Conservation (phyloP, 2,113 vertebrate species). For the Sapayoa aenigma region DNA sequence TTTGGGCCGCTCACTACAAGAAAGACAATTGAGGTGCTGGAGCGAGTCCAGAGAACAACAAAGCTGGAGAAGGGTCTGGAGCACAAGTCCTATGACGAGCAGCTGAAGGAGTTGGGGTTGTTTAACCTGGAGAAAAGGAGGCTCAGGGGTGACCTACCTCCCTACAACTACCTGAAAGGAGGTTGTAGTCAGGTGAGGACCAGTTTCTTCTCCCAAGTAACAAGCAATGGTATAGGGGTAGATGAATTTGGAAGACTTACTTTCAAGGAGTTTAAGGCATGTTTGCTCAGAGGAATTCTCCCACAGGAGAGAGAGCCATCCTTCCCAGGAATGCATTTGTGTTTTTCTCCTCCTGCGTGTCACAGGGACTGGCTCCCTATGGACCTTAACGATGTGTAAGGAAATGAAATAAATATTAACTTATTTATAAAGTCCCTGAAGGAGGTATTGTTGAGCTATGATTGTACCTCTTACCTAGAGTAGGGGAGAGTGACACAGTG, state of each 20-base stretch:
- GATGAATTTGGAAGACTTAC: too few species aligned
- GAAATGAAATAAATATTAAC: not conserved
- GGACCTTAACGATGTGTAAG: not conserved
- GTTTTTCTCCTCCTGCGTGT: too few species aligned
- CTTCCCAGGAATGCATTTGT: too few species aligned
- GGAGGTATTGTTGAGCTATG: not conserved
- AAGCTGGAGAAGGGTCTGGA: not conserved
- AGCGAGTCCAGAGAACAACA: accelerated
- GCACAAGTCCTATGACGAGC: not conserved
- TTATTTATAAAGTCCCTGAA: not conserved
- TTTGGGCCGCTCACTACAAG: not conserved
- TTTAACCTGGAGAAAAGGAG: not conserved
- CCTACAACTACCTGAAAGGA: not conserved
- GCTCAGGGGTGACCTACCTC: not conserved
- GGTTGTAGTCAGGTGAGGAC: not conserved
- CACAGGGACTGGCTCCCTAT: too few species aligned
- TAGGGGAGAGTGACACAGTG: not conserved
- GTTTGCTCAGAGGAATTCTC: too few species aligned
- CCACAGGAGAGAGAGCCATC: too few species aligned
- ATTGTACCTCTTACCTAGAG: not conserved
- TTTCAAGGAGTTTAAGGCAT: too few species aligned
- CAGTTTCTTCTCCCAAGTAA: not conserved
- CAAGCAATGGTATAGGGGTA: not conserved
- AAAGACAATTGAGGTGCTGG: not conserved
- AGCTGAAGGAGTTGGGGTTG: not conserved